Percentiles rank a stretch among this genome's conserved stretches.
These are phyloP conservation scores for Triplophysa dalaica DNA, from an alignment of 2,113 vertebrate species.

Conservation along the genomic window DNA sequence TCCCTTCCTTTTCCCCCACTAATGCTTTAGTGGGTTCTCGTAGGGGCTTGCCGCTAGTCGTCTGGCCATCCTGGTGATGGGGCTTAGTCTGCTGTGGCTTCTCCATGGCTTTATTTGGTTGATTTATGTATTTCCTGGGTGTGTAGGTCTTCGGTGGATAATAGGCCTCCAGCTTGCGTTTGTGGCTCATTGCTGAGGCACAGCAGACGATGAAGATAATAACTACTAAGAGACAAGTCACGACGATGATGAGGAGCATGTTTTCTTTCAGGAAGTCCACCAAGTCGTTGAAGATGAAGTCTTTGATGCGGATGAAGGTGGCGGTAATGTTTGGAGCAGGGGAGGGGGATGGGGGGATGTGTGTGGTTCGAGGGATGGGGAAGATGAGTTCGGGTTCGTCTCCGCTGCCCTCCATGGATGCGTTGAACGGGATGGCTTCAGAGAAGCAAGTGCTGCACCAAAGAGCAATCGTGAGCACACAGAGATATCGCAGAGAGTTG, in stretches of 20 bases:
- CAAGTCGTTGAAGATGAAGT: slow-evolving; percentile 78
- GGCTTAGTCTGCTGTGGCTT: slow-evolving; percentile 51
- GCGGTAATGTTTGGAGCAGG: slow-evolving; percentile 65
- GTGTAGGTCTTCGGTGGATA: slow-evolving; percentile 77
- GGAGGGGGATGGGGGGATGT: slow-evolving; percentile 9
- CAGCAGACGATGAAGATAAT: slow-evolving; percentile 91
- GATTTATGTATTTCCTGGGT: slow-evolving; percentile 77
- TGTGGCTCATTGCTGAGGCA: slow-evolving; percentile 85
- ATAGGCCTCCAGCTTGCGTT: slow-evolving; percentile 89
- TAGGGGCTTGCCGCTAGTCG: slow-evolving; percentile 77
- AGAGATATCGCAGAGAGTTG: slow-evolving; percentile 54
- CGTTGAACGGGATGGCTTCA: slow-evolving; percentile 68
- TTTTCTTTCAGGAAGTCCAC: slow-evolving; percentile 89
- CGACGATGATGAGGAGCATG: slow-evolving; percentile 85
- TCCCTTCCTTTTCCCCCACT: slow-evolving; percentile 68
- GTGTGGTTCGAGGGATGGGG: slow-evolving; percentile 64
- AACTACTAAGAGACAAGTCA: slow-evolving; percentile 86
- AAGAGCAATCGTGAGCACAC: slow-evolving; percentile 64
- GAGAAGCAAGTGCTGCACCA: slow-evolving; percentile 35
- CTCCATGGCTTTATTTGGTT: slow-evolving; percentile 67
- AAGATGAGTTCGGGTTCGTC: slow-evolving; percentile 77
- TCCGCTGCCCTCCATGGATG: slow-evolving; percentile 70
- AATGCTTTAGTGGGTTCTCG: slow-evolving; percentile 73
- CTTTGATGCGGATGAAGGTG: slow-evolving; percentile 79
- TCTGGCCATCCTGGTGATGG: slow-evolving; percentile 65